Evolutionary conservation across 1,140 invertebrate genomes (phyloP).

Genomic region (Drosophila pruinosa): DNA sequence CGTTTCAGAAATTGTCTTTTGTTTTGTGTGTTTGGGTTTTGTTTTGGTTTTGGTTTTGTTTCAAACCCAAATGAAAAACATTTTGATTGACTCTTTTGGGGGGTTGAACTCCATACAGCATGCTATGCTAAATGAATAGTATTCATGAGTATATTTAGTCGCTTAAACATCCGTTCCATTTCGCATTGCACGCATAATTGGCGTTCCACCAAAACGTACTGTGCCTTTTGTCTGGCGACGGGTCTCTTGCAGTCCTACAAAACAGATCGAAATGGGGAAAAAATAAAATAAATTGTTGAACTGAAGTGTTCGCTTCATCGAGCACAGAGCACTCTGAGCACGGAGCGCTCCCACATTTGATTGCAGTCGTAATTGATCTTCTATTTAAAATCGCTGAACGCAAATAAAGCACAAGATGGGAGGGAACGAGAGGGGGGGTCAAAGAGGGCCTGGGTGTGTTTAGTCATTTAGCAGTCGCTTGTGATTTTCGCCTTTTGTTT

Average conservation of each 20-base stretch:
- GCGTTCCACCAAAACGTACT: conserved; percentile 54
- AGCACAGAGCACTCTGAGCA: conserved; percentile 46
- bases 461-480: conserved; percentile 64
- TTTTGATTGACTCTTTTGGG: conserved; percentile 60
- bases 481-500: conserved; percentile 62
- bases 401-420: conserved; percentile 14
- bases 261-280: neutral
- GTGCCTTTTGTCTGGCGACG: conserved; percentile 24
- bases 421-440: too few species aligned
- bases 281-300: neutral
- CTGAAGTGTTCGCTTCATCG: conserved; percentile 62
- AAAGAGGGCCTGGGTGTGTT: conserved; percentile 57
- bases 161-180: conserved; percentile 75
- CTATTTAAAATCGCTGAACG: conserved; percentile 60
- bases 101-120: conserved; percentile 1
- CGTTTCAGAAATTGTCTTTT: conserved; percentile 36
- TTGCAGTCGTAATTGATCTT: conserved; percentile 71
- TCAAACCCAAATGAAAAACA: conserved; percentile 38
- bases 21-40: conserved; percentile 39
- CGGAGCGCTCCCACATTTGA: conserved; percentile 57
- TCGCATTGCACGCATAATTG: conserved; percentile 80
- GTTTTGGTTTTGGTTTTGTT: conserved; percentile 25
- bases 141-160: conserved; percentile 57
- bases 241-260: conserved; percentile 1
- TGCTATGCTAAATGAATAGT: neutral